Evolutionary conservation across 1,140 invertebrate genomes (phyloP).

Genomic region (Carposina sasakii): DNA sequence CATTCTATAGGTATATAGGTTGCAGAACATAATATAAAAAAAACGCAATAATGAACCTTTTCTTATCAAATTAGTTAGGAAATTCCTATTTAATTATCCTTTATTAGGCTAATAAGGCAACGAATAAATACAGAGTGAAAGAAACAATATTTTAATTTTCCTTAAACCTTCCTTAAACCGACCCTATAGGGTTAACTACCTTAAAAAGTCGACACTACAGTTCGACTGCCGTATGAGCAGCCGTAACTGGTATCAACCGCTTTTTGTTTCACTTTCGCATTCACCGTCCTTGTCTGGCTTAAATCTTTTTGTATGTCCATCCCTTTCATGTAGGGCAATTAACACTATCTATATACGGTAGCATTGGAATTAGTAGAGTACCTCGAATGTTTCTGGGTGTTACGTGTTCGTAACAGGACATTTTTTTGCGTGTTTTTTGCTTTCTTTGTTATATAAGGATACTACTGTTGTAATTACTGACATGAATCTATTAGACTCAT

Average conservation of each 20-base stretch:
- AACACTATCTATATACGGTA: conserved; percentile 58
- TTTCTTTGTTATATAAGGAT: not conserved
- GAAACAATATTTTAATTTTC: not conserved
- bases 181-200: conserved; percentile 41
- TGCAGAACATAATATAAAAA: no score
- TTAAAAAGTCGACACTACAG: conserved; percentile 40
- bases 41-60: no score
- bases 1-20: no score
- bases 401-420: no score
- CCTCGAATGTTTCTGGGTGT: no score
- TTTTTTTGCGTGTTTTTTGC: not conserved
- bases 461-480: not conserved
- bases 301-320: conserved; percentile 17
- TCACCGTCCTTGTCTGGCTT: conserved; percentile 22
- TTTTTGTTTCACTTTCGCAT: conserved; percentile 48
- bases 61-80: not conserved
- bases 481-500: not conserved
- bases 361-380: conserved; percentile 60
- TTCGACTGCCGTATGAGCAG: conserved; percentile 43
- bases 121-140: not conserved
- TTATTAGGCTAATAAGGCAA: not conserved
- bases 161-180: not conserved
- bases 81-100: not conserved
- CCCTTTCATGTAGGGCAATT: conserved; percentile 46
- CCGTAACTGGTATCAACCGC: conserved; percentile 37